Evolutionary conservation across 2,888 invertebrate species (phyloP), one percentile per base, ranked within the genome.

Genomic region (Dolichopus griseipennis): DNA sequence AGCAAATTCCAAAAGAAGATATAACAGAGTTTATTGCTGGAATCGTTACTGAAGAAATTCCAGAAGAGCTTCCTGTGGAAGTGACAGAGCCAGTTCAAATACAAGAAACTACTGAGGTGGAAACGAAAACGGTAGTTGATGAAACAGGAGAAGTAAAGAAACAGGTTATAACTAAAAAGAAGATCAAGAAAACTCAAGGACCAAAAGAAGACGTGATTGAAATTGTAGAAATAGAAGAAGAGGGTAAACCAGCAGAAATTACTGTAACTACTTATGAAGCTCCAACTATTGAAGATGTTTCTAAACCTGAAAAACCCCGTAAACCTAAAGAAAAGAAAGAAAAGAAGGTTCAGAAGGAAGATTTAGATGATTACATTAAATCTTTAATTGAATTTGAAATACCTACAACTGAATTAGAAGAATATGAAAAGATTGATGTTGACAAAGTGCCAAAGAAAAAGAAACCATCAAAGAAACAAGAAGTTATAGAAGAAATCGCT

Each of bases 241-340:
- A 79, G 71, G 81, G 78, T 67, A 76, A 78, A 71, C 82, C 84
- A 68, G 67, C 68, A 22, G 69, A 70, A 66, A 67, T 72, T n/a
- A 72, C 64, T 7, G 66, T 71, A 6, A 68, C 27, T 7, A 71
- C 69, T 34, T 22, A 71, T 9, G 70, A 70, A 41, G 69, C 72
- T 15, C 66, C 70, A 12, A 75, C 77, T 1, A 67, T 72, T 33
- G 72, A 72, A 1, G 69, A 67, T 3, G 43, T 67, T 9, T 72
- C 78, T 66, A 71, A 72, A 10, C 74, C 69, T 70, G 73, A 68
- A 73, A 77, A 70, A 78, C 80, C 1, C 78, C 79, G 71, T 73
- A 79, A 1, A 80, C 82, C 66, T 81, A 80, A 72, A 78, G 81
- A 64, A 80, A 82, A 71, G 79, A 82, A 78, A 65, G 73, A 77